These are phyloP conservation scores for Cerastis leucographa DNA, from an alignment of 2,888 invertebrate species.

Conservation along the genomic window DNA sequence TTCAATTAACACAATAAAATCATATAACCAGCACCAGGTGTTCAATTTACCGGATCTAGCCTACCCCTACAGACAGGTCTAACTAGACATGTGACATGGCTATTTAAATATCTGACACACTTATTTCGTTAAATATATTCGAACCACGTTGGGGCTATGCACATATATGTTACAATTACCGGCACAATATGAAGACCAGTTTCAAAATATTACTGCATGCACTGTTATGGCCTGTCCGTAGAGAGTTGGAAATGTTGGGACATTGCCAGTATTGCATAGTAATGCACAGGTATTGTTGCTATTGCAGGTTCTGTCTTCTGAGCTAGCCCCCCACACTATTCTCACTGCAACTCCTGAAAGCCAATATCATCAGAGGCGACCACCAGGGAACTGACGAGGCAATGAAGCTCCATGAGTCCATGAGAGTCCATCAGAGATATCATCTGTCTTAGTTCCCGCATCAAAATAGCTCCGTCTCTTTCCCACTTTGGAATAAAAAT, in stretches of 20 bases:
- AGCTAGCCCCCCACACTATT: not conserved
- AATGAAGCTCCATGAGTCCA: not conserved
- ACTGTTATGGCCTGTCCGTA: constrained; percentile 7
- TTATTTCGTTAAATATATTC: constrained; percentile 32
- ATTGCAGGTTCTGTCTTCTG: not conserved
- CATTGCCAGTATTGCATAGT: constrained; percentile 15
- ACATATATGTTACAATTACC: constrained; percentile 41
- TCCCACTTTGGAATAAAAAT: too few species aligned
- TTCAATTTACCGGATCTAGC: constrained; percentile 40
- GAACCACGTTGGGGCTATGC: constrained; percentile 31
- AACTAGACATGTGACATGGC: constrained; percentile 28
- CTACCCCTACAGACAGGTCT: not conserved
- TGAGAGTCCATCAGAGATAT: too few species aligned
- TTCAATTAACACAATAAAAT: constrained; percentile 8
- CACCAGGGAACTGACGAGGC: not conserved
- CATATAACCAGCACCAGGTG: constrained; percentile 38
- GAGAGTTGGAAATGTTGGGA: constrained; percentile 19
- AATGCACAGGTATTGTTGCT: not conserved
- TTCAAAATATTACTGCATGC: constrained; percentile 34
- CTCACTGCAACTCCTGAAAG: not conserved
- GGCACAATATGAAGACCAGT: constrained; percentile 27
- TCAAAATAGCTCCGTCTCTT: too few species aligned
- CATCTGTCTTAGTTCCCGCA: not conserved
- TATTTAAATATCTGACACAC: constrained; percentile 56
- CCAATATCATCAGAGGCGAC: not conserved